phyloP scores from a whole-genome alignment of 2,113 vertebrate genomes.

The Thunnus maccoyii region DNA sequence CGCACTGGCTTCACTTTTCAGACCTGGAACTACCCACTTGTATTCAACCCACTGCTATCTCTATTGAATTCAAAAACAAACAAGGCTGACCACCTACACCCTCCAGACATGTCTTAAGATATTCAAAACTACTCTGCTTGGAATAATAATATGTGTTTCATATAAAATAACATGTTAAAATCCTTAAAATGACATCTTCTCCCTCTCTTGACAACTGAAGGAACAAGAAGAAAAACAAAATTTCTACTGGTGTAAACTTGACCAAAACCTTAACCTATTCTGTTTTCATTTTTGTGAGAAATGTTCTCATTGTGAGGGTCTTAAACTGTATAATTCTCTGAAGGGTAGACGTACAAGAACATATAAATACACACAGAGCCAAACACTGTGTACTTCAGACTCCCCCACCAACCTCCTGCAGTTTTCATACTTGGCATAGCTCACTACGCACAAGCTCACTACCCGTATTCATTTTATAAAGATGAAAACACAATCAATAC shows the following conservation, averaged over 20 bases:
- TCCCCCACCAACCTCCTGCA: neutral
- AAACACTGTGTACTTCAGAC: conserved; percentile 21
- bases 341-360: conserved; percentile 37
- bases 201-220: no score
- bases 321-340: conserved; percentile 36
- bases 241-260: neutral
- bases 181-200: no score
- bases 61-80: no score
- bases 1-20: no score
- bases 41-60: no score
- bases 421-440: conserved; percentile 67
- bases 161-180: no score
- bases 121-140: no score
- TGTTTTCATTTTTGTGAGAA: neutral
- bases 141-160: no score
- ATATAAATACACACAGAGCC: conserved; percentile 13
- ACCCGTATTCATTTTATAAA: conserved; percentile 84
- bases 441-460: conserved; percentile 57
- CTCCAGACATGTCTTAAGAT: no score
- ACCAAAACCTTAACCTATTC: neutral
- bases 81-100: no score
- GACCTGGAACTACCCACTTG: no score
- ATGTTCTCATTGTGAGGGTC: conserved; percentile 7
- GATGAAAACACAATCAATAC: conserved; percentile 87
- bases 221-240: no score